Conservation (phyloP, 1,140 invertebrate genomes). For the Drosophila rhopaloa region DNA sequence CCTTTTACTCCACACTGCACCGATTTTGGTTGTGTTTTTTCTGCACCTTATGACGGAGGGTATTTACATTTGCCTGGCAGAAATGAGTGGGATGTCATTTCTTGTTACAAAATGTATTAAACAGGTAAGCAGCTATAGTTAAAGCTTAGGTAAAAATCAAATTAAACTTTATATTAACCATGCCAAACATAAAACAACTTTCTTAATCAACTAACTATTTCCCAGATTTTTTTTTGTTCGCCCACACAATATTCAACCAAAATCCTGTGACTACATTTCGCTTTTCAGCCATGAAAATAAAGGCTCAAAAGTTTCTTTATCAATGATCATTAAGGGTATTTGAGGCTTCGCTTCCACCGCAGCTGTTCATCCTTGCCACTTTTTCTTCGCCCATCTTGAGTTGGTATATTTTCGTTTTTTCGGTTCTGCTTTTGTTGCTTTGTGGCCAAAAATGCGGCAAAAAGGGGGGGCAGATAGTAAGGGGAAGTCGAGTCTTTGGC, state of each 20-base stretch:
- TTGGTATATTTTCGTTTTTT: constrained; percentile 42
- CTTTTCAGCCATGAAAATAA: constrained; percentile 1
- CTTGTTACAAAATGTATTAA: too few species aligned
- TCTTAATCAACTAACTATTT: neutral
- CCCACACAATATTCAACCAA: constrained; percentile 4
- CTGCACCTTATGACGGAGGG: neutral
- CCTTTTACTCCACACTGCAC: constrained; percentile 3
- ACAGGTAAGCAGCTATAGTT: too few species aligned
- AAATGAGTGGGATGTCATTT: neutral
- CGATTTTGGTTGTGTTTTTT: constrained; percentile 12
- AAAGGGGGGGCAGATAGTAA: neutral
- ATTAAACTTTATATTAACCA: too few species aligned
- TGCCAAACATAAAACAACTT: neutral
- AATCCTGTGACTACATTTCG: constrained; percentile 4
- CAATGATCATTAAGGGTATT: constrained; percentile 45
- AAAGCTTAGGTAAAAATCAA: too few species aligned
- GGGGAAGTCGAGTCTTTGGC: constrained; percentile 37
- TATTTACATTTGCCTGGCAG: constrained; percentile 8
- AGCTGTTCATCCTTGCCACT: constrained; percentile 22
- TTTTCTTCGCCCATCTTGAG: constrained; percentile 31
- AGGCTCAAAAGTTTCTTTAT: constrained; percentile 30
- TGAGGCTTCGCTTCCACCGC: constrained; percentile 21
- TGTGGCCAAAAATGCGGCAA: constrained; percentile 55
- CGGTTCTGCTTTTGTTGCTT: constrained; percentile 30
- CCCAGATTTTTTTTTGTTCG: neutral